A percentile compares a stretch with the other conserved stretches of the same genome.
Evolutionary conservation across 2,797 vertebrate species (phyloP).

Genomic region (Microctenopoma lineatum): DNA sequence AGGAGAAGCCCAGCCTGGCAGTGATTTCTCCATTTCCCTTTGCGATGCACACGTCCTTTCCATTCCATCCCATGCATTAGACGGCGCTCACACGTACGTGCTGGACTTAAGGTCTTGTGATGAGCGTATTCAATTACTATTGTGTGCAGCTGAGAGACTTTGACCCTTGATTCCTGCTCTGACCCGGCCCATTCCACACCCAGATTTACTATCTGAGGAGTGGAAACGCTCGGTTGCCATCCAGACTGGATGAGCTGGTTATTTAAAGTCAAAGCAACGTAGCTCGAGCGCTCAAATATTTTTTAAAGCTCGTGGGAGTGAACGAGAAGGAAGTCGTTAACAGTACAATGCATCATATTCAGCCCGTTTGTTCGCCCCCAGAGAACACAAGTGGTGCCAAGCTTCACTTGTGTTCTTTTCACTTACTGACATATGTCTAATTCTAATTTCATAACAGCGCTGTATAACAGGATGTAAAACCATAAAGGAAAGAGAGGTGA

Average conservation of each 20-base stretch:
- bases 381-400: conserved; percentile 13
- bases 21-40: conserved; percentile 19
- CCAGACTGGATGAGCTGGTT: conserved; percentile 43
- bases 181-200: conserved; percentile 50
- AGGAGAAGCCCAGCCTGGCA: conserved; percentile 3
- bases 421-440: conserved; percentile 24
- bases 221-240: conserved; percentile 44
- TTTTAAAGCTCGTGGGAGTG: conserved; percentile 6
- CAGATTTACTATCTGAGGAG: conserved; percentile 52
- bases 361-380: neutral
- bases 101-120: conserved; percentile 54
- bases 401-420: conserved; percentile 26
- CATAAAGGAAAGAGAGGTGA: conserved; percentile 7
- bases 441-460: conserved; percentile 37
- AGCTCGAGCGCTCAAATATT: conserved; percentile 31
- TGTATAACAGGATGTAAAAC: too few species aligned
- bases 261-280: conserved; percentile 52
- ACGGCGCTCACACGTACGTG: too few species aligned
- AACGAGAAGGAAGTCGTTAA: neutral
- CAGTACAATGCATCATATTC: neutral
- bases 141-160: conserved; percentile 15
- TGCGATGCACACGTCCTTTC: neutral
- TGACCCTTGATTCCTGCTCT: conserved; percentile 29
- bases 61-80: neutral
- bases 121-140: conserved; percentile 29